Percentiles rank a stretch among this genome's conserved stretches.
These are phyloP conservation scores for Pelagia noctiluca DNA, from an alignment of 30 jellyfish, hydroid and myxozoan genomes.

Conservation along the genomic window DNA sequence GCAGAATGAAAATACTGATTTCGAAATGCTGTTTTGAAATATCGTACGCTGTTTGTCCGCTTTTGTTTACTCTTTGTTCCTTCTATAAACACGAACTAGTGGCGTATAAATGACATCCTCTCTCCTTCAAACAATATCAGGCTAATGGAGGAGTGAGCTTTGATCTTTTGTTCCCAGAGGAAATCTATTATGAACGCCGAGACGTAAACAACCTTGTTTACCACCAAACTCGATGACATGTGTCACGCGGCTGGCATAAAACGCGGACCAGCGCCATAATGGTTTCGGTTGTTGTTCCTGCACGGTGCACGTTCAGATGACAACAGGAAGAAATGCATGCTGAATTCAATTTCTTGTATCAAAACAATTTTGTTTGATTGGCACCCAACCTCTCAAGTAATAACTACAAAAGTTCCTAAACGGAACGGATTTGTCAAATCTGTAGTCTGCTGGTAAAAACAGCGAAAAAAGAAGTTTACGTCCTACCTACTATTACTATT, in stretches of 20 bases:
- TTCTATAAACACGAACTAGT: conserved; percentile 33
- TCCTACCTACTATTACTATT: too few species aligned
- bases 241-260: conserved; percentile 34
- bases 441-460: too few species aligned
- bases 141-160: conserved; percentile 29
- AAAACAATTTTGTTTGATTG: too few species aligned
- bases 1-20: not conserved
- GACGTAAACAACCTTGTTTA: conserved; percentile 79
- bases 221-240: conserved; percentile 57
- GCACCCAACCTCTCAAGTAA: too few species aligned
- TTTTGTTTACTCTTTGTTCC: conserved; percentile 26
- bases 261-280: conserved; percentile 69
- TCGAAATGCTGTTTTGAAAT: conserved; percentile 10
- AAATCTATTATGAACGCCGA: conserved; percentile 65
- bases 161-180: conserved; percentile 76
- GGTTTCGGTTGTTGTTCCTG: not conserved
- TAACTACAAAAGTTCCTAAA: too few species aligned
- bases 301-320: not conserved
- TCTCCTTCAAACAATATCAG: conserved; percentile 56
- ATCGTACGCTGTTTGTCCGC: too few species aligned
- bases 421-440: too few species aligned
- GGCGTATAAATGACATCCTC: conserved; percentile 57
- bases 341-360: too few species aligned
- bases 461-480: too few species aligned
- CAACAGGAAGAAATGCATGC: too few species aligned